Conservation (phyloP, 2,888 invertebrate genomes). For the Exocentrus adspersus region DNA sequence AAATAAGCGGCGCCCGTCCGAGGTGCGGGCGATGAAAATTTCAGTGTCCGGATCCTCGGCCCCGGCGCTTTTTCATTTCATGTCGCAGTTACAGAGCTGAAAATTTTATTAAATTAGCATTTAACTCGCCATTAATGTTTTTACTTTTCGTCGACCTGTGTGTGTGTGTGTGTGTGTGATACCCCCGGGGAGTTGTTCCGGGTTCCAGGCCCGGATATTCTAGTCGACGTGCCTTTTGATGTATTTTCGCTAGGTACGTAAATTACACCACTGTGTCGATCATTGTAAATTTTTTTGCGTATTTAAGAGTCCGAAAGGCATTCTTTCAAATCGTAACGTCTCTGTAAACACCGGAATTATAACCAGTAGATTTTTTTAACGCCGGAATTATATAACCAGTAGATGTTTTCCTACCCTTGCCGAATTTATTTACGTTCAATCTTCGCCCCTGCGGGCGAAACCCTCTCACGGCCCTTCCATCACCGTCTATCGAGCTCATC, state of each 20-base stretch:
- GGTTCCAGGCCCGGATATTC: too few species aligned
- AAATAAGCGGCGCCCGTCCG: slow-evolving; percentile 30
- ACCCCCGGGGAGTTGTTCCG: background rate
- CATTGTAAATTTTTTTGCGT: too few species aligned
- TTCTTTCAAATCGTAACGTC: too few species aligned
- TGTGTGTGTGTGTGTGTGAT: background rate
- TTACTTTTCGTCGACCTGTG: slow-evolving; percentile 3
- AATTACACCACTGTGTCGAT: too few species aligned
- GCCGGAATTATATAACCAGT: too few species aligned
- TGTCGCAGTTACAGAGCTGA: slow-evolving; percentile 26
- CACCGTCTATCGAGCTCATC: slow-evolving; percentile 45
- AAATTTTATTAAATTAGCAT: slow-evolving; percentile 30
- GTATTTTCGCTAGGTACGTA: too few species aligned
- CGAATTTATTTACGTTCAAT: background rate
- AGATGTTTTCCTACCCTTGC: too few species aligned
- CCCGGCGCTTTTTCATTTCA: slow-evolving; percentile 26
- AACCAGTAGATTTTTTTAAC: too few species aligned
- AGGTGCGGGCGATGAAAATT: slow-evolving; percentile 29
- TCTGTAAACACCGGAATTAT: too few species aligned
- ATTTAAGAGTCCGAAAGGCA: too few species aligned
- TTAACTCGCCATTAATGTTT: slow-evolving; percentile 24
- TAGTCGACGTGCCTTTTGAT: too few species aligned
- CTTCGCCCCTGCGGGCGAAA: background rate
- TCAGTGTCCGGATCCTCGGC: slow-evolving; percentile 16
- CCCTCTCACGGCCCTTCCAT: background rate